Evolutionary conservation across 2,113 vertebrate genomes (phyloP).

Genomic region (Ageneiosus marmoratus): DNA sequence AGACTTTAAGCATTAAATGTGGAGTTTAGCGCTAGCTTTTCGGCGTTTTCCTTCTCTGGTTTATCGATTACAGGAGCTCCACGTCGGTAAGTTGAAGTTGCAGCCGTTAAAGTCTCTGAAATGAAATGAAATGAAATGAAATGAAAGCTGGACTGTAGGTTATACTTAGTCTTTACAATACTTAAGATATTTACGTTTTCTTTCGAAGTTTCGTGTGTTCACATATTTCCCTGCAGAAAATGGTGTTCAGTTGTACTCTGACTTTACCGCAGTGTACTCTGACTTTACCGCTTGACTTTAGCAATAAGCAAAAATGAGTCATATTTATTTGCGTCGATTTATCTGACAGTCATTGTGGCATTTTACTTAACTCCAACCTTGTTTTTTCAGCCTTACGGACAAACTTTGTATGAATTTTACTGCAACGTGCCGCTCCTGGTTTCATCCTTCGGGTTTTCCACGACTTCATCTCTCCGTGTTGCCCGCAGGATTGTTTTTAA

Average conservation of each 20-base stretch:
- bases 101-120: not conserved
- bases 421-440: not conserved
- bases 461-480: no score
- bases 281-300: no score
- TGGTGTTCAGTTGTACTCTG: no score
- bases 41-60: constrained; percentile 23
- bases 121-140: not conserved
- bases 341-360: no score
- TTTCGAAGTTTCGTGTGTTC: no score
- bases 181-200: not conserved
- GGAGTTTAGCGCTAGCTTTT: not conserved
- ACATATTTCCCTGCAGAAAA: no score
- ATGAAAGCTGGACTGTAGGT: not conserved
- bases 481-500: not conserved
- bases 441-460: not conserved
- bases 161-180: not conserved
- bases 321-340: no score
- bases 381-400: not conserved
- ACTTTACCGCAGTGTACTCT: no score
- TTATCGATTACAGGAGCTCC: constrained; percentile 26
- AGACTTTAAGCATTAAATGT: not conserved
- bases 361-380: not conserved
- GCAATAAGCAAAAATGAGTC: no score
- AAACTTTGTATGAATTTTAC: not conserved
- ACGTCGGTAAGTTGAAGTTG: constrained; percentile 40